phyloP scores from a whole-genome alignment of 2,113 vertebrate species.

The Oreotrochilus melanogaster region DNA sequence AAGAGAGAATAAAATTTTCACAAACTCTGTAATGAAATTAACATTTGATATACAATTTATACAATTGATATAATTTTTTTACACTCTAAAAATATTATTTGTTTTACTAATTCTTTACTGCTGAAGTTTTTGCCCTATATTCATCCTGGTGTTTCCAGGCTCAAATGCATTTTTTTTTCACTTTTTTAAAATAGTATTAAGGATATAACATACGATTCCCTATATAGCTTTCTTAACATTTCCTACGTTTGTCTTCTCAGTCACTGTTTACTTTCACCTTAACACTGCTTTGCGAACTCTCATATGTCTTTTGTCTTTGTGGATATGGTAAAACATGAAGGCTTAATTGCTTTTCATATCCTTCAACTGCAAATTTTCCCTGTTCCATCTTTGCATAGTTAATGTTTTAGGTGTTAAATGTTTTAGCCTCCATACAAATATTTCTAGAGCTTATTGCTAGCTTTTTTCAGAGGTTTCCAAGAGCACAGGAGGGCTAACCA shows the following conservation, averaged over 20 bases:
- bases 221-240: neutral
- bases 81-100: neutral
- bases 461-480: slow-evolving; percentile 11
- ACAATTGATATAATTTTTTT: too few relatives aligned
- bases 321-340: neutral
- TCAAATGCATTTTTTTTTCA: neutral
- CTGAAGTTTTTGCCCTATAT: neutral
- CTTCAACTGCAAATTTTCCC: neutral
- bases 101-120: neutral
- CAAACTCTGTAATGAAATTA: neutral
- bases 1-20: neutral
- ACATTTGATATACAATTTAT: neutral
- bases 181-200: neutral
- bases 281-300: neutral
- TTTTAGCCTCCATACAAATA: neutral
- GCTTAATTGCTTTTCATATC: neutral
- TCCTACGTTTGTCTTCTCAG: neutral
- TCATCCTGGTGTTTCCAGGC: neutral
- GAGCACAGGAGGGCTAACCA: neutral
- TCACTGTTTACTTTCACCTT: neutral
- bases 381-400: neutral
- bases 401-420: neutral
- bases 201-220: neutral
- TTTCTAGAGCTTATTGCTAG: neutral
- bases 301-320: neutral